Base-by-base conservation (phyloP, 2,888 invertebrate genomes). In the Trissolcus japonicus region DNA sequence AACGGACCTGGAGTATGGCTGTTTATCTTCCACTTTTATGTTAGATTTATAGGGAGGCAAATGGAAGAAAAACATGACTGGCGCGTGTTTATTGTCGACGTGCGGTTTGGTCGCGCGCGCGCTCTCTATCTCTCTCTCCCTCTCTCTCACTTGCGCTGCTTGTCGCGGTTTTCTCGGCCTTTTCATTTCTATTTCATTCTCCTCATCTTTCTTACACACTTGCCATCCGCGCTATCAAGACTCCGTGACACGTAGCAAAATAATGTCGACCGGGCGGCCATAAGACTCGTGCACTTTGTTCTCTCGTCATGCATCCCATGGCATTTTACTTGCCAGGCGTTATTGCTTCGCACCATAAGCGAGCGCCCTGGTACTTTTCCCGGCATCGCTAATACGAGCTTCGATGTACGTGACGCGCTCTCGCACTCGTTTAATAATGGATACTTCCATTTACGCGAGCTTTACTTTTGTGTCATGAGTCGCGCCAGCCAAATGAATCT, bases 61-160 rank as follows among this genome's bases (percentile, higher is more conserved):
- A 88, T 88, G 88, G 79, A 85, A 85, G 84, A 84, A 84, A 84
- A 84, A 82, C 85, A 84, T 82, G 83, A 81, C 82, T 81, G 81
- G 84, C 84, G 82, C 87, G 87, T 86, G 87, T 88, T 88, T 88
- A 88, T 84, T 84, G 86, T 85, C 84, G 83, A 84, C 84, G 84
- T 84, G 84, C 80, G 82, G 78, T 76, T 78, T 51, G 40, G 53
- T n/a, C 40, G 59, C 53, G 57, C 50, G 35, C 35, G 13, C 51
- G 4, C 57, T 9, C 25, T 59, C 61, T 17, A 13, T 19, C 51
- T 43, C 65, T 60, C 61, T 43, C 50, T 40, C 61, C 19, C 48
- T 54, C 51, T 62, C 59, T 51, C 66, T 46, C 53, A 19, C 61
- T 25, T 25, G 25, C 4, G 25, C 25, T 40, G 25, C 43, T 55